Evolutionary conservation across 2,797 vertebrate species (phyloP).

Genomic region (Rousettus madagascariensis): DNA sequence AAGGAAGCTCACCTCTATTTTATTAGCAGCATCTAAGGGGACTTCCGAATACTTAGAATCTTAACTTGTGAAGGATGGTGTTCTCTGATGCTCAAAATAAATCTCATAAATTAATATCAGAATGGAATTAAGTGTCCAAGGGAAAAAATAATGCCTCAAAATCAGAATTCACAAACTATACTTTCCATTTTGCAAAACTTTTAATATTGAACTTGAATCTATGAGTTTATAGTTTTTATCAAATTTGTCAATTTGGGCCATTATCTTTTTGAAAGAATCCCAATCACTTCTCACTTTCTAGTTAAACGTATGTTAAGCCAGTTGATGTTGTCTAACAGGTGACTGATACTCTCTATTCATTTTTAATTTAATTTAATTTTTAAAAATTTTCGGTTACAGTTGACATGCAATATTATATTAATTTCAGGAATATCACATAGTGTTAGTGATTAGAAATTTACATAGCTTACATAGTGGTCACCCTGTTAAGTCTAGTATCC

Average conservation of each 20-base stretch:
- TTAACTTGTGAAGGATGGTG: slow-evolving; percentile 80
- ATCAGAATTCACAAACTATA: slow-evolving; percentile 75
- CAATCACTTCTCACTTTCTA: neutral
- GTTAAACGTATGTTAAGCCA: neutral
- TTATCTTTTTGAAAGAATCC: slow-evolving; percentile 7
- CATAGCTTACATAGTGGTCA: too few relatives aligned
- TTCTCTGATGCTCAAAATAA: slow-evolving; percentile 84
- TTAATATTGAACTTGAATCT: slow-evolving; percentile 46
- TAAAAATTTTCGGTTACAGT: neutral
- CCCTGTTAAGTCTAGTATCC: neutral
- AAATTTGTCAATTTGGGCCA: neutral
- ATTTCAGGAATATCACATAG: neutral
- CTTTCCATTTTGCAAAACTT: slow-evolving; percentile 77
- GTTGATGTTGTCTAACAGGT: neutral
- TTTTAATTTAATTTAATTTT: neutral
- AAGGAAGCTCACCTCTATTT: slow-evolving; percentile 81
- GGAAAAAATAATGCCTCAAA: slow-evolving; percentile 74
- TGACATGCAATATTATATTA: neutral
- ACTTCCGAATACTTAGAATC: slow-evolving; percentile 83
- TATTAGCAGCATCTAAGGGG: slow-evolving; percentile 84
- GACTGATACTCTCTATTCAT: neutral
- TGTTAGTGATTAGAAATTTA: too few relatives aligned
- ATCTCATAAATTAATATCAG: slow-evolving; percentile 78
- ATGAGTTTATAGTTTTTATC: neutral
- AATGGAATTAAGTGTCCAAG: slow-evolving; percentile 78